Percentiles rank a stretch among this genome's conserved stretches.
phyloP scores from a whole-genome alignment of 2,797 vertebrate species.

The Natrix natrix region DNA sequence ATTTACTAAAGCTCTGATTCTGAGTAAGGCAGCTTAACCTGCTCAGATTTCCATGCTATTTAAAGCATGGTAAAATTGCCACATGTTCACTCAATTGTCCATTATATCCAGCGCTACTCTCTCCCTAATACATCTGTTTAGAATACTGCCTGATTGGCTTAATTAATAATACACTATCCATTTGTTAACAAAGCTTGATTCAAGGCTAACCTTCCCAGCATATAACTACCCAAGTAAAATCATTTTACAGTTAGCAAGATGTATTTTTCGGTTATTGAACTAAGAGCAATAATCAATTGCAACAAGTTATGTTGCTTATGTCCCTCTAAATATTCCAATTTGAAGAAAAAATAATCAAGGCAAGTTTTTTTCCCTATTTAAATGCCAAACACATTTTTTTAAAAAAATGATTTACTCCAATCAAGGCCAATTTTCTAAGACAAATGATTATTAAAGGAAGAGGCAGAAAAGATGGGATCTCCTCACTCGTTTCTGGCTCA shows the following conservation, averaged over 20 bases:
- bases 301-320: background rate
- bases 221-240: background rate
- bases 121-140: background rate
- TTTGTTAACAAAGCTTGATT: background rate
- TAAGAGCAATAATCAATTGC: background rate
- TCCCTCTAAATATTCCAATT: background rate
- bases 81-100: background rate
- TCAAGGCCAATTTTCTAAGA: background rate
- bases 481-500: background rate
- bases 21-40: background rate
- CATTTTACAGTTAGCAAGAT: background rate
- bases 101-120: background rate
- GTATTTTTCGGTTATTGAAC: background rate
- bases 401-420: background rate
- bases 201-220: background rate
- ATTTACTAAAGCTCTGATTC: background rate
- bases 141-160: background rate
- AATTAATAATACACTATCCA: background rate
- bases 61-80: background rate
- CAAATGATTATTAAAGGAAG: background rate
- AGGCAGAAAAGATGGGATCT: background rate
- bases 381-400: background rate
- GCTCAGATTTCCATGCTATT: background rate
- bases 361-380: background rate
- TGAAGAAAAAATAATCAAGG: background rate